phyloP scores from a whole-genome alignment of 2,888 invertebrate genomes.

The Dorcus hopei region DNA sequence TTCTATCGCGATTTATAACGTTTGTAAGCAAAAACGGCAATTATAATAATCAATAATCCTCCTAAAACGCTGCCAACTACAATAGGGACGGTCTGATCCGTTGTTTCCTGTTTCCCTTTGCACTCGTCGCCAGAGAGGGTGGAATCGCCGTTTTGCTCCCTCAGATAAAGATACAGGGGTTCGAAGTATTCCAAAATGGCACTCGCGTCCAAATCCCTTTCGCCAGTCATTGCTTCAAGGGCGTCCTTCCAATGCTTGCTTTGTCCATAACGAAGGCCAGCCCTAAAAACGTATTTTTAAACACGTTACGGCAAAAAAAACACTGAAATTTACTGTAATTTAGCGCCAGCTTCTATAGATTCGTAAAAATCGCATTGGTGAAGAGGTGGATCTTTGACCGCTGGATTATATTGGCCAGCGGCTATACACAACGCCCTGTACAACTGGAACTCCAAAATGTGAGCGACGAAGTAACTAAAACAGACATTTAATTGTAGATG shows the following conservation, averaged over 20 bases:
- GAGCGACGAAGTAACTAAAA: slow-evolving; percentile 59
- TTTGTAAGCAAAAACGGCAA: slow-evolving; percentile 8
- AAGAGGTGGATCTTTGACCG: slow-evolving; percentile 54
- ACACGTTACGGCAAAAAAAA: not conserved
- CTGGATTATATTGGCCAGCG: slow-evolving; percentile 60
- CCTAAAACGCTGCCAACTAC: slow-evolving; percentile 3
- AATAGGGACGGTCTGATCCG: slow-evolving; percentile 12
- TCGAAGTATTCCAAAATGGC: slow-evolving; percentile 58
- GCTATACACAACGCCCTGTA: slow-evolving; percentile 64
- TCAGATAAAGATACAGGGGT: slow-evolving; percentile 54
- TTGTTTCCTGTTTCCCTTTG: not conserved
- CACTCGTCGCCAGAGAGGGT: not conserved
- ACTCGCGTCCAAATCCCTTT: slow-evolving; percentile 52
- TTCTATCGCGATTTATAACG: not conserved
- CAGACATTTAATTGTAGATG: not conserved
- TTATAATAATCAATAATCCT: slow-evolving; percentile 2
- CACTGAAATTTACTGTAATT: slow-evolving; percentile 52
- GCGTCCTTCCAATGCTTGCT: slow-evolving; percentile 57
- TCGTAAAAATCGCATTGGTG: slow-evolving; percentile 71
- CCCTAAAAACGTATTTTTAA: slow-evolving; percentile 42
- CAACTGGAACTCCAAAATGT: slow-evolving; percentile 73
- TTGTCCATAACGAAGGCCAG: slow-evolving; percentile 49
- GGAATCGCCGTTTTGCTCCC: slow-evolving; percentile 2
- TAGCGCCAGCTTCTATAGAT: slow-evolving; percentile 63
- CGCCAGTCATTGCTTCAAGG: slow-evolving; percentile 58